Evolutionary conservation across 2,797 vertebrate genomes (phyloP), one percentile per base, ranked within the genome.

Genomic region (Peromyscus aztecus): DNA sequence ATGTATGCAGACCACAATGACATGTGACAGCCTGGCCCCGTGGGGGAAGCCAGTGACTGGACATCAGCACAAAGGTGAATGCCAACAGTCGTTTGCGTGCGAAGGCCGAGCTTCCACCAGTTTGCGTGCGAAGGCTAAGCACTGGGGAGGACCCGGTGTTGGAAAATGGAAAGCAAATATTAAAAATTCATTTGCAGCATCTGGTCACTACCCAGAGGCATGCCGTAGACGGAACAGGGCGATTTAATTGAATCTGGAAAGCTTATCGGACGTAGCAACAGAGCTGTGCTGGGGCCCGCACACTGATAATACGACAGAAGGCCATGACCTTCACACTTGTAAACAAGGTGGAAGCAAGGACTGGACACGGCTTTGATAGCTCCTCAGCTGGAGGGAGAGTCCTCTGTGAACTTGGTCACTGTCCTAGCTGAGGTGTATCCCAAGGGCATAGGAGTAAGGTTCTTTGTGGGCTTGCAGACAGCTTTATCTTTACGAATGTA

Each of bases 111-210:
- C 29, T 3, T 12, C 17, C 37, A 57, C 59, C 43, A 24, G n/a
- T 59, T 91, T 73, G 95, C 73, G 52, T 97, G 97, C 96, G 31
- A 89, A 97, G 69, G 82, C 34, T 82, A 86, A 92, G 80, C 52
- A 4, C 55, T 27, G 34, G 82, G 78, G 92, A 92, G 71, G 77
- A 93, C 12, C 4, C 6, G 0, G 86, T 46, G 52, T 63, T 63
- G 91, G 92, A 91, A 95, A 93, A 84, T 94, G 86, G 90, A 94
- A 96, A 96, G 34, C 81, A 57, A 63, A 46, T 83, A 97, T 98
- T 90, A 98, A 97, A 97, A 95, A 97, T 97, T 97, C 76, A 97
- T 97, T 55, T 1, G 55, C 37, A 94, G 92, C 93, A 88, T 67
- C 59, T 5, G 9, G 88, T 43, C 94, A 43, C 94, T 81, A 57